Conservation (phyloP, 2,888 invertebrate species). For the Diplolepis rosae region DNA sequence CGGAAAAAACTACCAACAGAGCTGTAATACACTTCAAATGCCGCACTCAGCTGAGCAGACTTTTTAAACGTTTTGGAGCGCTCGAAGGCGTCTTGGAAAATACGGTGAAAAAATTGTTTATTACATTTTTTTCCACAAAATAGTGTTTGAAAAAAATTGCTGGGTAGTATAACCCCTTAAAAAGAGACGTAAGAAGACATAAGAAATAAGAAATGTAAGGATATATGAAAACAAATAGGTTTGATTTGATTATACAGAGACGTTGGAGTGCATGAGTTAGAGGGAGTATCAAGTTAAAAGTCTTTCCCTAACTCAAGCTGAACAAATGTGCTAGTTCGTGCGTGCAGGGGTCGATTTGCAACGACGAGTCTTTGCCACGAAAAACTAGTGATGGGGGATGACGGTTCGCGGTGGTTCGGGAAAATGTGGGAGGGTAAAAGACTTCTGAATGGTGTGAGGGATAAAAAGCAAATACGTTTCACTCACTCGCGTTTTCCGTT, state of each 20-base stretch:
- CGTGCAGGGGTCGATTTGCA: conserved; percentile 47
- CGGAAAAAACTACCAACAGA: too few relatives aligned
- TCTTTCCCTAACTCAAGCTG: conserved; percentile 59
- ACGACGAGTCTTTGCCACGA: conserved; percentile 36
- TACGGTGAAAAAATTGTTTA: too few relatives aligned
- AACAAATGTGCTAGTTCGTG: conserved; percentile 61
- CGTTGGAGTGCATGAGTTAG: conserved; percentile 54
- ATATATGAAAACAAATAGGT: too few relatives aligned
- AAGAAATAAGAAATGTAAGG: too few relatives aligned
- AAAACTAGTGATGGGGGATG: conserved; percentile 40
- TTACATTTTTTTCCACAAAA: too few relatives aligned
- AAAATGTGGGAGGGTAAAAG: conserved; percentile 46
- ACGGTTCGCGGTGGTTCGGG: conserved; percentile 32
- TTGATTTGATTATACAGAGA: conserved; percentile 6
- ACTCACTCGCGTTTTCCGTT: conserved; percentile 72
- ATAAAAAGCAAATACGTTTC: conserved; percentile 73
- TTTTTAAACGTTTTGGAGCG: too few relatives aligned
- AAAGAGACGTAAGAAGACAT: too few relatives aligned
- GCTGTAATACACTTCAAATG: too few relatives aligned
- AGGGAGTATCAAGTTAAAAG: conserved; percentile 55
- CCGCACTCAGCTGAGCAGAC: too few relatives aligned
- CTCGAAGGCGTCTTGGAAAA: too few relatives aligned
- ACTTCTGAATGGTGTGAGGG: conserved; percentile 68
- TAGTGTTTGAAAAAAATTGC: too few relatives aligned
- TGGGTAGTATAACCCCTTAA: too few relatives aligned